Conservation (phyloP, 2,888 invertebrate species). For the Ephialtes manifestator region DNA sequence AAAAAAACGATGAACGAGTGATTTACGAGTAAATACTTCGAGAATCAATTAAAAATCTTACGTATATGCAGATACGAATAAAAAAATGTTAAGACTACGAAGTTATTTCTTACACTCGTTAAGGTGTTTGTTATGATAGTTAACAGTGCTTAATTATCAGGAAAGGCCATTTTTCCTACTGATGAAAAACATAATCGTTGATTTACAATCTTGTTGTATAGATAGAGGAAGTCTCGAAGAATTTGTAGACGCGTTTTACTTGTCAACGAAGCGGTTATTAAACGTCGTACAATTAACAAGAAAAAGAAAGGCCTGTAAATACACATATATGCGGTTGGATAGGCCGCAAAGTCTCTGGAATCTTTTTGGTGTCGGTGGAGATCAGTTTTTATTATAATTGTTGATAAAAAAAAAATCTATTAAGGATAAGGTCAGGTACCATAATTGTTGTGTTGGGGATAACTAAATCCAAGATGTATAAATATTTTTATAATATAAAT, state of each 20-base stretch:
- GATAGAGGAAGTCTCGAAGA: slow-evolving; percentile 4
- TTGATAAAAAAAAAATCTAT: slow-evolving; percentile 59
- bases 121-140: not conserved
- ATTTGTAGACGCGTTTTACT: slow-evolving; percentile 25
- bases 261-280: slow-evolving; percentile 53
- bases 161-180: slow-evolving; percentile 9
- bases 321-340: slow-evolving; percentile 18
- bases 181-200: slow-evolving; percentile 6
- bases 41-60: slow-evolving; percentile 4
- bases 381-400: slow-evolving; percentile 70
- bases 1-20: slow-evolving; percentile 3
- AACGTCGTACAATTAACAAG: slow-evolving; percentile 23
- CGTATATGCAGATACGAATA: not conserved
- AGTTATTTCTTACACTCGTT: not conserved
- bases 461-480: slow-evolving; percentile 77
- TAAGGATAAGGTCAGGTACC: slow-evolving; percentile 69
- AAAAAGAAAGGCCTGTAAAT: slow-evolving; percentile 40
- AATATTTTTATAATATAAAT: slow-evolving; percentile 76
- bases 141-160: slow-evolving; percentile 18
- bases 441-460: slow-evolving; percentile 75
- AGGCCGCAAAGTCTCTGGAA: slow-evolving; percentile 54
- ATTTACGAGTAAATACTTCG: slow-evolving; percentile 11
- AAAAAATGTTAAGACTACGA: not conserved
- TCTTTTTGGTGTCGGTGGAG: slow-evolving; percentile 70
- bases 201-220: slow-evolving; percentile 30